phyloP scores from a whole-genome alignment of 2,888 invertebrate genomes.

The Noctua pronuba region DNA sequence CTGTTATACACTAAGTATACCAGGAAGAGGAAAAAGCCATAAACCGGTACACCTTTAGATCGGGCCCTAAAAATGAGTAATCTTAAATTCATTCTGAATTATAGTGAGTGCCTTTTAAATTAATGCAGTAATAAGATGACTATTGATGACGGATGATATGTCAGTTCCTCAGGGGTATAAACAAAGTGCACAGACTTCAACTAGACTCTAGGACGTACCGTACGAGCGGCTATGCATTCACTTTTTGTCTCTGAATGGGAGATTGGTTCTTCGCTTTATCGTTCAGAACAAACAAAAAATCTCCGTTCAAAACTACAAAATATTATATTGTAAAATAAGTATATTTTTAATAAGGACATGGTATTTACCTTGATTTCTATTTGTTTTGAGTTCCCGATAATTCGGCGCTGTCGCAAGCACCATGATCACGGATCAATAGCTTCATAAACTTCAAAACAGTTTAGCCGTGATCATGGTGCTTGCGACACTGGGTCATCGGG shows the following conservation, averaged over 20 bases:
- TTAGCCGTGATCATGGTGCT: too few relatives aligned
- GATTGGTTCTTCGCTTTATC: not conserved
- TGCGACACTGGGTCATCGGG: too few relatives aligned
- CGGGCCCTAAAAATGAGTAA: slow-evolving; percentile 49
- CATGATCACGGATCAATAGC: too few relatives aligned
- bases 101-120: not conserved
- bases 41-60: slow-evolving; percentile 54
- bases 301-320: too few relatives aligned
- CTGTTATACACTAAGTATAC: slow-evolving; percentile 40
- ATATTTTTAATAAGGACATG: too few relatives aligned
- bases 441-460: too few relatives aligned
- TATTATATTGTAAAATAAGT: too few relatives aligned
- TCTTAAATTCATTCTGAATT: slow-evolving; percentile 59
- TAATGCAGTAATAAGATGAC: not conserved
- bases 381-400: too few relatives aligned
- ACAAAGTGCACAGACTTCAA: not conserved
- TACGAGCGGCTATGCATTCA: not conserved
- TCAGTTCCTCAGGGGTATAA: not conserved
- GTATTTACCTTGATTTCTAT: too few relatives aligned
- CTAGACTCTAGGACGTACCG: not conserved
- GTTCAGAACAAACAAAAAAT: not conserved
- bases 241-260: not conserved
- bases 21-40: slow-evolving; percentile 53
- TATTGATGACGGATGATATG: not conserved
- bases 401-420: too few relatives aligned